These are phyloP conservation scores for Barypeithes pellucidus DNA, from an alignment of 2,888 invertebrate genomes.

Conservation along the genomic window DNA sequence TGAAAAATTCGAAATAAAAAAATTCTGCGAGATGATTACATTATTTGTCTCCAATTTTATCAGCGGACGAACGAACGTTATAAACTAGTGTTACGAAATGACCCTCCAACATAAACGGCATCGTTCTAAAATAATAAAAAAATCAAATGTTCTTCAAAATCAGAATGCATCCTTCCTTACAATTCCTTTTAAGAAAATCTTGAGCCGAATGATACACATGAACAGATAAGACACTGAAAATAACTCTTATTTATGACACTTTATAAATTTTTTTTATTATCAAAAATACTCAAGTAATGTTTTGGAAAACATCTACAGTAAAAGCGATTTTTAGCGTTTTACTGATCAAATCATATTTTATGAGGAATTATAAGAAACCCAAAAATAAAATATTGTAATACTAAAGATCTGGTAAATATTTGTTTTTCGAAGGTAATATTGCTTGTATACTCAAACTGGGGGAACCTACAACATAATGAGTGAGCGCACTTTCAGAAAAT, in stretches of 20 bases:
- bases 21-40: conserved; percentile 45
- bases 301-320: no score
- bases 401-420: not conserved
- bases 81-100: conserved; percentile 43
- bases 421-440: conserved; percentile 4
- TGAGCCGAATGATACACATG: not conserved
- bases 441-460: conserved; percentile 11
- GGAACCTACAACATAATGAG: conserved; percentile 19
- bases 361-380: conserved; percentile 28
- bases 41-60: conserved; percentile 47
- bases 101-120: conserved; percentile 46
- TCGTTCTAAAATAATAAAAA: conserved; percentile 52
- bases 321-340: not conserved
- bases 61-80: conserved; percentile 28
- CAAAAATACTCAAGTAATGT: no score
- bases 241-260: not conserved
- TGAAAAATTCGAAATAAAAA: conserved; percentile 12
- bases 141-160: conserved; percentile 47
- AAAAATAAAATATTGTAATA: not conserved
- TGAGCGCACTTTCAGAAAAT: conserved; percentile 8
- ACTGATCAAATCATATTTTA: not conserved
- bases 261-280: not conserved
- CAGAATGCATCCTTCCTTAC: conserved; percentile 6
- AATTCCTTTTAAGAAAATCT: conserved; percentile 13
- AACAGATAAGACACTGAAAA: not conserved